Conservation (phyloP, 2,888 invertebrate genomes). For the Ferrisia virgata region DNA sequence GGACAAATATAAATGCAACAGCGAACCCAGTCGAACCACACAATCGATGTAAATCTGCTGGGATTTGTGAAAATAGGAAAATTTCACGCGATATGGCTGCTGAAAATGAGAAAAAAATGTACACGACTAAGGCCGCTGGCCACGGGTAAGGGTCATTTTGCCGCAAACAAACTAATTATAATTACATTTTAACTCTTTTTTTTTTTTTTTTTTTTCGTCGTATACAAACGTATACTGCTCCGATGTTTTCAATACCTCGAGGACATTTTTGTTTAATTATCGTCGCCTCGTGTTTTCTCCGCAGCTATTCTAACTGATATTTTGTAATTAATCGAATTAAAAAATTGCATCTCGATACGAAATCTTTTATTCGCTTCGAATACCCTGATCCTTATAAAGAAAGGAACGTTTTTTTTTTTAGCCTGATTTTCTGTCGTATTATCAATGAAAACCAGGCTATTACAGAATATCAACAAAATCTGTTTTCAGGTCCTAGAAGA, state of each 20-base stretch:
- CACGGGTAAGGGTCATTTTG: background rate
- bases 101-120: too few relatives aligned
- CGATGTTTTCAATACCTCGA: background rate
- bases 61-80: background rate
- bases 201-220: too few relatives aligned
- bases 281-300: background rate
- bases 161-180: background rate
- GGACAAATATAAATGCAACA: background rate
- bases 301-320: too few relatives aligned
- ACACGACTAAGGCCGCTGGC: background rate
- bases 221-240: background rate
- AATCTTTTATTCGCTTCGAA: too few relatives aligned
- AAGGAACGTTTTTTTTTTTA: too few relatives aligned
- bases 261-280: slow-evolving; percentile 2
- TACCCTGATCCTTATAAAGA: too few relatives aligned
- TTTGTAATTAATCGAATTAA: background rate
- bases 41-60: background rate
- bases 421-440: too few relatives aligned
- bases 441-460: too few relatives aligned
- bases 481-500: too few relatives aligned
- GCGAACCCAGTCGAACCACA: background rate
- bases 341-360: background rate
- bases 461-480: too few relatives aligned
- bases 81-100: background rate
- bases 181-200: background rate